Evolutionary conservation across 2,888 invertebrate species (phyloP), one percentile per base, ranked within the genome.

Genomic region (Cactoblastis cactorum): DNA sequence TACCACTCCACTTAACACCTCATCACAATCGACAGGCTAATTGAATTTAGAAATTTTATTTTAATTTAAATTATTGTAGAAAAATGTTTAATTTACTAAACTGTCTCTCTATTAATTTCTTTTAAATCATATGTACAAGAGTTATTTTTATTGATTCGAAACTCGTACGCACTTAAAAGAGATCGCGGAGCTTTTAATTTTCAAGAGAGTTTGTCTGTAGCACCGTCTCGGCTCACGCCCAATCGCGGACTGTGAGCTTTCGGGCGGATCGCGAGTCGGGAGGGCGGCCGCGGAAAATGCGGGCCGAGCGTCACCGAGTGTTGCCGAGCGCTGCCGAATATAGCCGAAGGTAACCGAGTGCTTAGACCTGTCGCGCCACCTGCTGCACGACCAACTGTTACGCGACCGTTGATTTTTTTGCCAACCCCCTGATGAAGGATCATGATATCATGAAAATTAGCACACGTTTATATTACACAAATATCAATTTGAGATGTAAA

Each of bases 341-440:
- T 34, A 35, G 57, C 66, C 81, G 81, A 80, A 56, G 53, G 53
- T 17, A 4, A 51, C 54, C 76, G 74, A 71, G 56, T 53, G 50
- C 55, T 14, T 59, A 74, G 85, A 86, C 88, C 87, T 87, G 87
- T 82, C 86, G 77, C 77, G 78, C 86, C 87, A 87, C 88, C 88
- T 87, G 87, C 86, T 80, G 71, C 77, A 62, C 70, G 66, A 73
- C 87, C 88, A 89, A 88, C 88, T 88, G 88, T 88, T 88, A 85
- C 84, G 71, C 85, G 84, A 83, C 88, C 85, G 89, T 88, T 87
- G 83, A 81, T 84, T 87, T 88, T 43, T 86, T 87, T 82, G 77
- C 78, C 74, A 77, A 74, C 77, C 74, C 67, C 74, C 67, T 64
- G 63, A 70, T 59, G 62, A 61, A n/a, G n/a, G n/a, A n/a, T n/a